Base-by-base conservation (phyloP, 2,888 invertebrate species). In the Eueremaeus valkanovi region DNA sequence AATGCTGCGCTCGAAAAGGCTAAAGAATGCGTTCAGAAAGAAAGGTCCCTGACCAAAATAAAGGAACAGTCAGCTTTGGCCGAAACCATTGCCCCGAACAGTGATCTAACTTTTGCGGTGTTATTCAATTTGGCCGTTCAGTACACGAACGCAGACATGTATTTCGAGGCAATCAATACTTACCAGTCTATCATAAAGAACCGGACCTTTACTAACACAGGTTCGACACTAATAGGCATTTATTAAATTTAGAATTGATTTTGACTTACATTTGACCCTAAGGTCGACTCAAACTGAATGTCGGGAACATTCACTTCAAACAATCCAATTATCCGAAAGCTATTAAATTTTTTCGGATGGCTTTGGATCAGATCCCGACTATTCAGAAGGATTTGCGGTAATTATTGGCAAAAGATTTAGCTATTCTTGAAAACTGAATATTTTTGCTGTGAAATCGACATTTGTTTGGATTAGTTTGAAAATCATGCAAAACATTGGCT, bases 301-400 rank as follows among this genome's bases (percentile, higher is more conserved):
- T 99, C 91, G 98, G 97, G 0, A 98, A 98, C 83, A 95, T 99
- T 81, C 94, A 95, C 84, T 93, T 93, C 81, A 92, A 92, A 85
- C 92, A 95, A 88, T 94, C 85, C 79, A 93, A 79, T 89, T 94
- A 92, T 82, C 90, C 92, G 18, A 94, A 96, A 85, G 97, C 98
- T 0, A 89, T 99, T 76, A 99, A 99, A 86, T 90, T 95, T 87
- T 99, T 96, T 83, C 88, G 97, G 80, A 99, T 98, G 98, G 97
- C 98, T 0, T 86, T 99, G 78, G 99, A 99, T 85, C 98, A 98
- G 84, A 85, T 88, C 3, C 94, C 96, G 0, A 92, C 92, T 51
- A 92, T 91, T 74, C 93, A 96, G 82, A 95, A 95, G 83, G 92
- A 93, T 84, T 87, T 96, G 81, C 90, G 95, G 89, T 91, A 79